A percentile compares a stretch with the other conserved stretches of the same genome.
Conservation (phyloP, 2,797 vertebrate species). For the Chromobotia macracanthus region DNA sequence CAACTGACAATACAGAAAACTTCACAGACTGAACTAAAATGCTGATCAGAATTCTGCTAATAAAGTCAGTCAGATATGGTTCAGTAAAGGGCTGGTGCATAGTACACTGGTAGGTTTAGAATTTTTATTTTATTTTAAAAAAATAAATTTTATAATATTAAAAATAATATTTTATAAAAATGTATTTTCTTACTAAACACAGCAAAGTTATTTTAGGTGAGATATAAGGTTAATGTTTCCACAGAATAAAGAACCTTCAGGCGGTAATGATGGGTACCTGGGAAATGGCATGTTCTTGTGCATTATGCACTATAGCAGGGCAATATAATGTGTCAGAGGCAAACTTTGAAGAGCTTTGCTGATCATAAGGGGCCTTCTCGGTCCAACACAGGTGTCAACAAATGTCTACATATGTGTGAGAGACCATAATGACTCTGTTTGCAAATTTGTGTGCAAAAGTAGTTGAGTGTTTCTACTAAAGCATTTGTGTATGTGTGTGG, state of each 20-base stretch:
- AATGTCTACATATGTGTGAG: conserved; percentile 18
- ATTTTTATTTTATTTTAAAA: too few species aligned
- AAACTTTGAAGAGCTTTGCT: conserved; percentile 38
- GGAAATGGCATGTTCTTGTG: conserved; percentile 1
- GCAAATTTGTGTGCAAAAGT: neutral
- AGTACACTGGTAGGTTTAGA: too few species aligned
- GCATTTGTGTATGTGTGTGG: conserved; percentile 30
- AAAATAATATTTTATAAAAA: too few species aligned
- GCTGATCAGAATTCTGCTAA: neutral
- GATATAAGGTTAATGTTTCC: neutral
- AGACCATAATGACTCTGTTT: conserved; percentile 23
- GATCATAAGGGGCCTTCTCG: conserved; percentile 26
- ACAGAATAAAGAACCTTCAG: neutral
- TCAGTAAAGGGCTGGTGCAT: neutral
- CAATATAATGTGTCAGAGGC: neutral
- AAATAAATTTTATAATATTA: too few species aligned
- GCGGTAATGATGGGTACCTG: too few species aligned
- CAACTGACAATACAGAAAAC: neutral
- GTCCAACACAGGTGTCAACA: conserved; percentile 37
- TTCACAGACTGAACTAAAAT: neutral
- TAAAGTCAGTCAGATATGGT: neutral
- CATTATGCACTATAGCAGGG: neutral
- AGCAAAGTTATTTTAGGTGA: neutral
- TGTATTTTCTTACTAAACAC: too few species aligned
- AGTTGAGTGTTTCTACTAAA: neutral